Evolutionary conservation across 2,113 vertebrate genomes (phyloP), one percentile per base, ranked within the genome.

Genomic region (Chiloscyllium plagiosum): DNA sequence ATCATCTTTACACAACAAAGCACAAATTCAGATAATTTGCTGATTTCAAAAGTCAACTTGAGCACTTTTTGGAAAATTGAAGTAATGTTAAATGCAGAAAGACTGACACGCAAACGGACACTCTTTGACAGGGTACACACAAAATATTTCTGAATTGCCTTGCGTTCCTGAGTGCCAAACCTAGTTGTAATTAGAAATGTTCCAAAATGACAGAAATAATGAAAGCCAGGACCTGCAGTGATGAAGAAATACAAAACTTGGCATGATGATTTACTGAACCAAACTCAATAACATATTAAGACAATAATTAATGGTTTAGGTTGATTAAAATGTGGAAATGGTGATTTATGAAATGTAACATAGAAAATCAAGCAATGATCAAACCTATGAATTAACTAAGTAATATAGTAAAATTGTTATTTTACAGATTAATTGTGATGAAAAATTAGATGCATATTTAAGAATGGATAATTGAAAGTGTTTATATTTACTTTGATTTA

Each of bases 201-300:
- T 33, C 87, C 33, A 90, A 90, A 93, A 93, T 66, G 61, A 92
- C 61, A 93, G 61, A 37, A 66, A 93, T 22, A 66, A 93, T 93
- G 89, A 93, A 65, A 66, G 56, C 66, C 66, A 37, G 8, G 89
- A 93, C 19, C 61, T 26, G 20, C 33, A 19, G 33, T 93, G 56
- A 66, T n/a, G 56, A 92, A 92, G 33, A 92, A 92, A 66, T 37
- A 65, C 4, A 37, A n/a, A 93, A 93, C 66, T 93, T 93, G 89
- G 37, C 56, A 37, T 22, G 33, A 37, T 66, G 89, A 66, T 93
- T 93, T 66, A 93, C 29, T 93, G 56, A 93, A 93, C n/a, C 33
- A 20, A 37, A 20, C 61, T 66, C 89, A 8, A 61, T 68, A 37
- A 93, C n/a, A 93, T 93, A 93, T 66, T 93, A 93, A 93, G 37